A percentile compares a stretch with the other conserved stretches of the same genome.
phyloP scores from a whole-genome alignment of 2,888 invertebrate species.

The Thereva nobilitata region DNA sequence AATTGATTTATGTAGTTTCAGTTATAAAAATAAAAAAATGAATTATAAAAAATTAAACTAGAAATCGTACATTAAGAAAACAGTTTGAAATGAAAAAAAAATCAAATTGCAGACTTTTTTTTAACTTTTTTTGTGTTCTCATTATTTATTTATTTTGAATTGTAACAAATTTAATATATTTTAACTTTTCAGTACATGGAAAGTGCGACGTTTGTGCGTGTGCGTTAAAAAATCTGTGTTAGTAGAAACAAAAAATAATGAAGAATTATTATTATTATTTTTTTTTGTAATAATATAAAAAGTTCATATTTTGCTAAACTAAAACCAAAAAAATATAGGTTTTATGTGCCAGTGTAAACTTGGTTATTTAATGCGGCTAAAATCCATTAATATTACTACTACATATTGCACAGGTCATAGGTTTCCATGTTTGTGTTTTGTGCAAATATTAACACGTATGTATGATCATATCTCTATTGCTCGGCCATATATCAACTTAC shows the following conservation, averaged over 20 bases:
- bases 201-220: slow-evolving; percentile 41
- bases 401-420: no score
- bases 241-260: slow-evolving; percentile 32
- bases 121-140: slow-evolving; percentile 23
- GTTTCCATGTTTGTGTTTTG: no score
- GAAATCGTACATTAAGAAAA: neutral
- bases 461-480: no score
- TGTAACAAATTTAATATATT: slow-evolving; percentile 27
- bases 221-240: slow-evolving; percentile 42
- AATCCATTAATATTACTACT: no score
- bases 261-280: slow-evolving; percentile 2
- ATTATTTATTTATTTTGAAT: slow-evolving; percentile 36
- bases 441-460: no score
- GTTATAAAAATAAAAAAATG: neutral
- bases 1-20: neutral
- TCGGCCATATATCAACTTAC: no score
- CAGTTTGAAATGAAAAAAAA: no score
- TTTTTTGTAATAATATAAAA: neutral
- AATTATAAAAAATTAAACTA: neutral
- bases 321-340: no score
- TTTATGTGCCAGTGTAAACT: no score
- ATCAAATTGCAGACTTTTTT: neutral
- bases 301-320: no score
- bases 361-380: no score
- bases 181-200: slow-evolving; percentile 39